phyloP scores from a whole-genome alignment of 1,140 invertebrate genomes.

The Whitmania pigra region DNA sequence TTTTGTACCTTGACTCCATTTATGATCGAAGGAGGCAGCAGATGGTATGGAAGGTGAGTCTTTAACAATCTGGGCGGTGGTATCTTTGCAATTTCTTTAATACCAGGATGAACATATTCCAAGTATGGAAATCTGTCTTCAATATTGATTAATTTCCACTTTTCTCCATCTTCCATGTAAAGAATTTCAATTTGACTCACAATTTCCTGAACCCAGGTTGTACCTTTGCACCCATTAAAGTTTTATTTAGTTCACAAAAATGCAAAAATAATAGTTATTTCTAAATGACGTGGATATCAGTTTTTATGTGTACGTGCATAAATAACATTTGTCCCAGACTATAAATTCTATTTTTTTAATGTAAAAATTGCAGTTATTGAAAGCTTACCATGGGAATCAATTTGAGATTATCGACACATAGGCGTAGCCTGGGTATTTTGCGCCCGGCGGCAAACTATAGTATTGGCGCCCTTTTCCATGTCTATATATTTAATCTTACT shows the following conservation, averaged over 20 bases:
- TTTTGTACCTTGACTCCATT: neutral
- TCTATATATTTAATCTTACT: too few species aligned
- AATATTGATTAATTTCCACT: conserved; percentile 26
- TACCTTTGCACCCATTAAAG: conserved; percentile 35
- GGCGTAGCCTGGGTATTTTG: too few species aligned
- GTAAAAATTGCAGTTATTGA: too few species aligned
- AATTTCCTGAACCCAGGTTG: conserved; percentile 48
- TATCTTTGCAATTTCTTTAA: conserved; percentile 33
- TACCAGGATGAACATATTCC: conserved; percentile 44
- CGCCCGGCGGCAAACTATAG: too few species aligned
- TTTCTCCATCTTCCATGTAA: conserved; percentile 24
- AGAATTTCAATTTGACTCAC: conserved; percentile 42
- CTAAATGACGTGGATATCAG: too few species aligned
- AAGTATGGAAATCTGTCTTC: conserved; percentile 45
- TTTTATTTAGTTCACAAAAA: too few species aligned
- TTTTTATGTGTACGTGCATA: too few species aligned
- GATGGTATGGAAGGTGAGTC: conserved; percentile 42
- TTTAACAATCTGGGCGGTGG: conserved; percentile 42
- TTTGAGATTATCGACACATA: neutral
- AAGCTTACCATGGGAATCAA: too few species aligned
- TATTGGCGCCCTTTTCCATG: too few species aligned
- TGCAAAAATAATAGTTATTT: too few species aligned
- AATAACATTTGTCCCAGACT: too few species aligned
- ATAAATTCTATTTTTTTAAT: too few species aligned
- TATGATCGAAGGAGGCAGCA: conserved; percentile 34